A percentile compares a stretch with the other conserved stretches of the same genome.
These are phyloP conservation scores for Cyphomyrmex costatus DNA, from an alignment of 1,140 invertebrate genomes.

Conservation along the genomic window DNA sequence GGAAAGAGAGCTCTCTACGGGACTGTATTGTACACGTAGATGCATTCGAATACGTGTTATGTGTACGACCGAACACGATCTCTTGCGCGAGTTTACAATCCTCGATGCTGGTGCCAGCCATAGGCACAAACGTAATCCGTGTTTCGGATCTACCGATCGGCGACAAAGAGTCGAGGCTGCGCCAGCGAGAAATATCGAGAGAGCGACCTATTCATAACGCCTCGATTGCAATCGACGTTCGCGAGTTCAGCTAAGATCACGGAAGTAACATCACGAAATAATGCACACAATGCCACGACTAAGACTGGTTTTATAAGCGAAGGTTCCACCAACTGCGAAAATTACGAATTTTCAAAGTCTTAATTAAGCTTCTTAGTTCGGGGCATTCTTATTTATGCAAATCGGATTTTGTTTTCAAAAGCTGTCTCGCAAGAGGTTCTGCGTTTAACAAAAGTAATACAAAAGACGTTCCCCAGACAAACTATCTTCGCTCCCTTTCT, in stretches of 20 bases:
- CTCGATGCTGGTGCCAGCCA: neutral
- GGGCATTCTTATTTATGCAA: slow-evolving; percentile 40
- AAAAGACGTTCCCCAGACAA: neutral
- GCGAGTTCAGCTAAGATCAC: slow-evolving; percentile 42
- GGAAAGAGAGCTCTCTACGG: slow-evolving; percentile 32
- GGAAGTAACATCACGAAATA: slow-evolving; percentile 53
- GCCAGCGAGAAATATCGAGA: slow-evolving; percentile 44
- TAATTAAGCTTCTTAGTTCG: slow-evolving; percentile 45
- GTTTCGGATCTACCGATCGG: slow-evolving; percentile 71
- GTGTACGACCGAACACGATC: slow-evolving; percentile 70
- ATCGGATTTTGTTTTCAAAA: slow-evolving; percentile 36
- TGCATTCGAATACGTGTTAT: slow-evolving; percentile 54
- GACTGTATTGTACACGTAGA: slow-evolving; percentile 62
- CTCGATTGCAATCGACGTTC: slow-evolving; percentile 66
- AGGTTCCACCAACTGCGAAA: neutral
- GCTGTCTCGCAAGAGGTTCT: neutral
- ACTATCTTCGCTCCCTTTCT: neutral
- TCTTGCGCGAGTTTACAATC: slow-evolving; percentile 70
- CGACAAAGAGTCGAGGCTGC: slow-evolving; percentile 61
- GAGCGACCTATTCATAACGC: slow-evolving; percentile 61
- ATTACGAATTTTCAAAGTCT: slow-evolving; percentile 57
- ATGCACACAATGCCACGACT: neutral
- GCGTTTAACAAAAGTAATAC: neutral
- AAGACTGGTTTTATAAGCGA: slow-evolving; percentile 5
- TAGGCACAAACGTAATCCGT: slow-evolving; percentile 71